Evolutionary conservation across 2,888 invertebrate species (phyloP), one percentile per base, ranked within the genome.

Genomic region (Cephus pygmeus): DNA sequence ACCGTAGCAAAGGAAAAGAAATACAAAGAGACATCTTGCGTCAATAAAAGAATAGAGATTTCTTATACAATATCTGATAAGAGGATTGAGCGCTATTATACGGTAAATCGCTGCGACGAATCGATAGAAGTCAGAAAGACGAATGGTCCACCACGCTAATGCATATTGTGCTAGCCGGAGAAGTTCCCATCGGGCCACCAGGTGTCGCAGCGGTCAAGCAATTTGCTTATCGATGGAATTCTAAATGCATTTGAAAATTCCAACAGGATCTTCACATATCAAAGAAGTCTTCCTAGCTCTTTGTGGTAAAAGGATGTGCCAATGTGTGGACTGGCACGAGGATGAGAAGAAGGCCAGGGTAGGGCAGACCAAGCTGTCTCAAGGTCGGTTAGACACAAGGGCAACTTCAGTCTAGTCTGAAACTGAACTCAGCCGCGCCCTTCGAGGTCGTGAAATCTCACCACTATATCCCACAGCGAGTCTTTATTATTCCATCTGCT

Each of bases 381-480:
- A 90, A 90, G 90, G 90, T 86, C 89, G 85, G 84, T 84, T 87
- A 86, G 87, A 86, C 87, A 87, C 89, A 90, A 90, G 90, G 89
- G 90, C 89, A 90, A 87, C 87, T 87, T 86, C 88, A 86, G 88
- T 87, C 88, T 88, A 87, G 88, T 83, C 89, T 86, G 79, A 82
- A 80, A 79, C 76, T 71, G 83, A 87, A 87, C 85, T 85, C 84
- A 84, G 85, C 89, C 89, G 89, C 89, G 89, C 90, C 90, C 90
- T 90, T 88, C 89, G 87, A 88, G 87, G 86, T 89, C 87, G 83
- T 82, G 82, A 81, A 85, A 82, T 87, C 87, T 85, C 85, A 81
- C 87, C 56, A 56, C 23, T 56, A 23, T 23, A 56, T 87, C 87
- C 85, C 85, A 83, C 82, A 78, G 75, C 76, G 73, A 75, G 35